Evolutionary conservation across 2,113 vertebrate genomes (phyloP).

Genomic region (Otus sunia): DNA sequence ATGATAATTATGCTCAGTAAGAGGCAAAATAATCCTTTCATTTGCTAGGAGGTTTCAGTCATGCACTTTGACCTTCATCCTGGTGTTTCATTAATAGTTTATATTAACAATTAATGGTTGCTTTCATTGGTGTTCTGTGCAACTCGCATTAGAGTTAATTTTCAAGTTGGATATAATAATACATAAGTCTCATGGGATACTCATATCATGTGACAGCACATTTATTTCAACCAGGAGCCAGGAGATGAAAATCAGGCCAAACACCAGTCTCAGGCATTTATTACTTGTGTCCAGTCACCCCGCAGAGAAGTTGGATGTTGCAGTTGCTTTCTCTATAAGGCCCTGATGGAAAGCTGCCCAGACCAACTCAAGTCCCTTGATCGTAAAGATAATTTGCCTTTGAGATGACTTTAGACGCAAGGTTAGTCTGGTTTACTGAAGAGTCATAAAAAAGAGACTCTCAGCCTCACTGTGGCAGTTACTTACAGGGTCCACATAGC

Average conservation of each 20-base stretch:
- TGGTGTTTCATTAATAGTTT: constrained; percentile 64
- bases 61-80: constrained; percentile 61
- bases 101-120: constrained; percentile 63
- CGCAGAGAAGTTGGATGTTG: constrained; percentile 4
- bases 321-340: constrained; percentile 1
- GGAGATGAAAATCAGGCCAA: constrained; percentile 49
- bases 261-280: constrained; percentile 1
- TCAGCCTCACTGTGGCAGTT: background rate
- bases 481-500: background rate
- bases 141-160: constrained; percentile 43
- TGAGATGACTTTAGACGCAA: background rate
- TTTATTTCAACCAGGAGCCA: constrained; percentile 43
- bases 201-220: constrained; percentile 41
- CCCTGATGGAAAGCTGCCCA: constrained; percentile 10
- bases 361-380: constrained; percentile 13
- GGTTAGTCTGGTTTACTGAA: constrained; percentile 2
- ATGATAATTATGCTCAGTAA: constrained; percentile 52
- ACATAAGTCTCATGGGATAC: constrained; percentile 24
- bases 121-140: constrained; percentile 39
- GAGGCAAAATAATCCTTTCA: constrained; percentile 60
- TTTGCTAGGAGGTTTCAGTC: constrained; percentile 48
- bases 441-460: background rate
- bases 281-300: constrained; percentile 35
- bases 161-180: constrained; percentile 53
- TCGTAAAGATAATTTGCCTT: constrained; percentile 35